Evolutionary conservation across 2,797 vertebrate species (phyloP).

Genomic region (Sphenopsis melanotis): DNA sequence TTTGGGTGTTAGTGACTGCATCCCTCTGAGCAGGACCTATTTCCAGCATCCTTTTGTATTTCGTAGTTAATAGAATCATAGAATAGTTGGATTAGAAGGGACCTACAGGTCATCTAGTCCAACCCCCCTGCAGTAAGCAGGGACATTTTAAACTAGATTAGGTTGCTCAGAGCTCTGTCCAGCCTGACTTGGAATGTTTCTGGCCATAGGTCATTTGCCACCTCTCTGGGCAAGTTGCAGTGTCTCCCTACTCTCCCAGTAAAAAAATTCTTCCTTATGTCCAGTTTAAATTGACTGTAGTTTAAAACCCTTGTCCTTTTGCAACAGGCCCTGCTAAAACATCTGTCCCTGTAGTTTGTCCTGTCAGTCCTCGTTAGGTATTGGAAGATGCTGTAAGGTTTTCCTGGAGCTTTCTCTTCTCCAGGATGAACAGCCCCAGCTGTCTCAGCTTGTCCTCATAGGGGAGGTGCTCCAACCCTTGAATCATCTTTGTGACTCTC

Average conservation of each 20-base stretch:
- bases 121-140: not conserved
- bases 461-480: not conserved
- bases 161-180: not conserved
- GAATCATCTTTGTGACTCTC: not conserved
- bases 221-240: not conserved
- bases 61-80: not conserved
- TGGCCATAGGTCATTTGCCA: not conserved
- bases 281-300: not conserved
- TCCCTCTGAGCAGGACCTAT: not conserved
- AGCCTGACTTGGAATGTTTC: not conserved
- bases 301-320: not conserved
- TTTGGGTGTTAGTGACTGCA: not conserved
- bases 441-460: not conserved
- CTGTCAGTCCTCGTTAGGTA: fast-evolving
- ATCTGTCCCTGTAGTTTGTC: not conserved
- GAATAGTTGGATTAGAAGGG: not conserved
- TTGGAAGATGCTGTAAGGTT: not conserved
- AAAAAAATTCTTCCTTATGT: not conserved
- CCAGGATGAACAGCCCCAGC: not conserved
- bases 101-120: not conserved
- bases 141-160: not conserved
- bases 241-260: not conserved
- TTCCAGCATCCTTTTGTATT: not conserved
- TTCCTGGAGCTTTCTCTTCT: not conserved
- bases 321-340: not conserved